Evolutionary conservation across 2,797 vertebrate genomes (phyloP).

Genomic region (Meriones psammophilus): DNA sequence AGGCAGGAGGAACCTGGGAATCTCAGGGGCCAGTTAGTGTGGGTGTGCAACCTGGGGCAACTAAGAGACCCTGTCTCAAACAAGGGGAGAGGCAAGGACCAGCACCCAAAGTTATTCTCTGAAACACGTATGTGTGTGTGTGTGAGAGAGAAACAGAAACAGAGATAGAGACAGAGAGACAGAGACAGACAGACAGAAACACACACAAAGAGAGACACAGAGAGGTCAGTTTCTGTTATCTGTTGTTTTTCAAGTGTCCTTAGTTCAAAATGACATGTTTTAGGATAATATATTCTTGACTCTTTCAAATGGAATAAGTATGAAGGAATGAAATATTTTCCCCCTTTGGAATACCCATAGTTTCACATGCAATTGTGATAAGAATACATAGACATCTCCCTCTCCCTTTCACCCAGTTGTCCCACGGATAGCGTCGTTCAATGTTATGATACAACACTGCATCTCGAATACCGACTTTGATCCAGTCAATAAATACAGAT

Average conservation of each 20-base stretch:
- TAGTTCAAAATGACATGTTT: background rate
- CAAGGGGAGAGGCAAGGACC: background rate
- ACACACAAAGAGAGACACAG: background rate
- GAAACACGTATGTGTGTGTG: too few relatives aligned
- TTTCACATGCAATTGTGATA: background rate
- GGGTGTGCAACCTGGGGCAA: too few relatives aligned
- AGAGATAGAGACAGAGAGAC: too few relatives aligned
- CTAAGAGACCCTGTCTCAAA: background rate
- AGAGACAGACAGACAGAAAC: too few relatives aligned
- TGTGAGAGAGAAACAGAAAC: too few relatives aligned
- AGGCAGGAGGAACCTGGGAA: background rate
- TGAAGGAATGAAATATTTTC: slow-evolving; percentile 17
- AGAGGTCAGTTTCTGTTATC: background rate
- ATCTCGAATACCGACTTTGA: background rate
- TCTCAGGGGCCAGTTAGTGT: background rate
- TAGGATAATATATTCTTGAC: background rate
- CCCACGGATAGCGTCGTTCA: background rate
- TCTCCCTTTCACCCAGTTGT: background rate
- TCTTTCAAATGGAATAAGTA: background rate
- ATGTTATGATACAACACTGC: background rate
- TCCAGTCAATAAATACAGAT: background rate
- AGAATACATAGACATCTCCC: background rate
- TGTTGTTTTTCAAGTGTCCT: background rate
- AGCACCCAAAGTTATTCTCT: background rate
- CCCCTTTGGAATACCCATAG: background rate